These are phyloP conservation scores for Gracilinanus agilis DNA, from an alignment of 2,113 vertebrate species.

Conservation along the genomic window DNA sequence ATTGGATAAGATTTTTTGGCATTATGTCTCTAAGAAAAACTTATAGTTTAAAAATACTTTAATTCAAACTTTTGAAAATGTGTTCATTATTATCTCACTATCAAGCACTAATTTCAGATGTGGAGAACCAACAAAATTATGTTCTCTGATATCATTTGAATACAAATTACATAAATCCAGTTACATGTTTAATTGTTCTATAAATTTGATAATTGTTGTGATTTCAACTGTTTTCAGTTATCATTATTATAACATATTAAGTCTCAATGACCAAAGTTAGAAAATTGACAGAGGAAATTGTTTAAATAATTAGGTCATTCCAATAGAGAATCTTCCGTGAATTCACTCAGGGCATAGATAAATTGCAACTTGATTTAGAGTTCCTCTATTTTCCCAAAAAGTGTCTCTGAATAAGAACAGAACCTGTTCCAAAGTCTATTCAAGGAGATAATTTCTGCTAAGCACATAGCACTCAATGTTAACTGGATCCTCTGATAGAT, in stretches of 20 bases:
- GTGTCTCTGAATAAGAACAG: constrained; percentile 6
- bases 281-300: background rate
- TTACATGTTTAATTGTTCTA: background rate
- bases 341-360: constrained; percentile 17
- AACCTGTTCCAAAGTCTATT: background rate
- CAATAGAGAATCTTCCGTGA: background rate
- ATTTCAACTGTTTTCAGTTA: constrained; percentile 7
- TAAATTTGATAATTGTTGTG: background rate
- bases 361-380: constrained; percentile 8
- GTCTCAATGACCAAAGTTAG: constrained; percentile 15
- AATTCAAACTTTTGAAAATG: constrained; percentile 11
- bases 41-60: background rate
- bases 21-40: background rate
- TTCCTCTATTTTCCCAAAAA: constrained; percentile 27
- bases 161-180: constrained; percentile 24
- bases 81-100: background rate
- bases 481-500: constrained; percentile 10
- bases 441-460: background rate
- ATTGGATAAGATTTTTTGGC: constrained; percentile 24
- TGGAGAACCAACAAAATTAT: constrained; percentile 15
- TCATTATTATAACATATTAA: background rate
- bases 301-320: background rate
- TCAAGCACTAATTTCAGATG: constrained; percentile 36
- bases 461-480: background rate
- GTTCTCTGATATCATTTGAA: background rate